Conservation (phyloP, 2,888 invertebrate species). For the Phragmatobia fuliginosa region DNA sequence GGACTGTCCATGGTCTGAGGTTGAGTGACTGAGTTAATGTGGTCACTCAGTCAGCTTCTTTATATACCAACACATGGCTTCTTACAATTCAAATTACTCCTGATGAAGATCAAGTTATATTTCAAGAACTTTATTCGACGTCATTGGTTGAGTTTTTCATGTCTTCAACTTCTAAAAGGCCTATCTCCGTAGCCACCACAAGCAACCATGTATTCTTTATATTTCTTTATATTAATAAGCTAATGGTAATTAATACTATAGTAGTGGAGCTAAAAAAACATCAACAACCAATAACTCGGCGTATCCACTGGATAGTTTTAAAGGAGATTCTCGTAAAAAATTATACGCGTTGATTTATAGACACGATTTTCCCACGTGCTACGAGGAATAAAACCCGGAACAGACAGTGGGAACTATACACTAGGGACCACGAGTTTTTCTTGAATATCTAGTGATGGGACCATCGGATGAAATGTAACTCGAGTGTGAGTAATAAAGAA, state of each 20-base stretch:
- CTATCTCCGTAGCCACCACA: neutral
- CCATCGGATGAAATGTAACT: neutral
- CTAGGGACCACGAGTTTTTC: constrained; percentile 66
- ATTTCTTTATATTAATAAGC: constrained; percentile 13
- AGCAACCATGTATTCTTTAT: constrained; percentile 13
- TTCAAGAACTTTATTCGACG: no score
- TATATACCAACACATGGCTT: no score
- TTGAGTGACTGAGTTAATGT: no score
- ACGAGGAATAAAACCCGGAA: constrained; percentile 83
- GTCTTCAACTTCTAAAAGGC: neutral
- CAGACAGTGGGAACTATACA: constrained; percentile 75
- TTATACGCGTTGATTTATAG: constrained; percentile 72
- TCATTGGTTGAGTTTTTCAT: no score
- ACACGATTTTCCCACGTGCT: constrained; percentile 83
- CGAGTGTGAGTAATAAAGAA: neutral
- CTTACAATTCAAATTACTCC: no score
- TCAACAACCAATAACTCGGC: constrained; percentile 51
- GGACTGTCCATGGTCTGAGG: no score
- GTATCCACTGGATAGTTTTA: constrained; percentile 45
- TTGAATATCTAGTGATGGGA: constrained; percentile 56
- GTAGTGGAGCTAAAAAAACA: constrained; percentile 34
- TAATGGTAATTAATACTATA: constrained; percentile 42
- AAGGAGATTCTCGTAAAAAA: constrained; percentile 59
- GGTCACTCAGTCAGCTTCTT: no score
- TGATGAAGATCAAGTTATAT: no score